Evolutionary conservation across 2,113 vertebrate species (phyloP).

Genomic region (Ceratotherium simum): DNA sequence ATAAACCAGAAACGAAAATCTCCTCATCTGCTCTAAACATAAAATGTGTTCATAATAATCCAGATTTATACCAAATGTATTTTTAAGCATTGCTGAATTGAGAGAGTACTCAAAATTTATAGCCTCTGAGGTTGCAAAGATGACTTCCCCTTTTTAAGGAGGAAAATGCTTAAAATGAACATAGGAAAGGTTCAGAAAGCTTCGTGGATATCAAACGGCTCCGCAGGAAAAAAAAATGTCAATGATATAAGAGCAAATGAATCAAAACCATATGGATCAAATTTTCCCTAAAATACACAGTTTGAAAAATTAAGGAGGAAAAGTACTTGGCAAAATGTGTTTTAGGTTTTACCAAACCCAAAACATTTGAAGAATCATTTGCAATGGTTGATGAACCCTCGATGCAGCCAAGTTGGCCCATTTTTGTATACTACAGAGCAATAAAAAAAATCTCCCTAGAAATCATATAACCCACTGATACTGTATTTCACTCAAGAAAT

Average conservation of each 20-base stretch:
- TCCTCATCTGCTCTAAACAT: conserved; percentile 69
- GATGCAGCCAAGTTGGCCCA: conserved; percentile 72
- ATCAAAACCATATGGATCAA: conserved; percentile 84
- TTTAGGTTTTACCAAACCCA: conserved; percentile 84
- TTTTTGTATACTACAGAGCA: conserved; percentile 50
- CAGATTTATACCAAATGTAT: conserved; percentile 81
- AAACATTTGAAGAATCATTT: conserved; percentile 85
- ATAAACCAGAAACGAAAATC: conserved; percentile 74
- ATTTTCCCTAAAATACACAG: conserved; percentile 83
- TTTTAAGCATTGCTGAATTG: conserved; percentile 71
- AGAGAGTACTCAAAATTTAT: conserved; percentile 70
- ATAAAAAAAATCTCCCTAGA: conserved; percentile 33
- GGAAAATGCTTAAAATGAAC: conserved; percentile 70
- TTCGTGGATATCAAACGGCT: conserved; percentile 82
- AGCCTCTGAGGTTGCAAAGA: conserved; percentile 74
- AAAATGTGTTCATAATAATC: conserved; percentile 76
- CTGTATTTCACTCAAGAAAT: conserved; percentile 54
- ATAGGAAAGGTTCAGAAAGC: conserved; percentile 71
- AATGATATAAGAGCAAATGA: conserved; percentile 83
- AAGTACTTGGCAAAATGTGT: conserved; percentile 82
- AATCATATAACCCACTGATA: conserved; percentile 7
- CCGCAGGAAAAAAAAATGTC: conserved; percentile 51
- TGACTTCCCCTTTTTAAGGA: conserved; percentile 78
- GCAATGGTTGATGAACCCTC: conserved; percentile 78
- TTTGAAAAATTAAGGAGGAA: conserved; percentile 83